Evolutionary conservation across 2,888 invertebrate species (phyloP).

Genomic region (Corbicula japonica): DNA sequence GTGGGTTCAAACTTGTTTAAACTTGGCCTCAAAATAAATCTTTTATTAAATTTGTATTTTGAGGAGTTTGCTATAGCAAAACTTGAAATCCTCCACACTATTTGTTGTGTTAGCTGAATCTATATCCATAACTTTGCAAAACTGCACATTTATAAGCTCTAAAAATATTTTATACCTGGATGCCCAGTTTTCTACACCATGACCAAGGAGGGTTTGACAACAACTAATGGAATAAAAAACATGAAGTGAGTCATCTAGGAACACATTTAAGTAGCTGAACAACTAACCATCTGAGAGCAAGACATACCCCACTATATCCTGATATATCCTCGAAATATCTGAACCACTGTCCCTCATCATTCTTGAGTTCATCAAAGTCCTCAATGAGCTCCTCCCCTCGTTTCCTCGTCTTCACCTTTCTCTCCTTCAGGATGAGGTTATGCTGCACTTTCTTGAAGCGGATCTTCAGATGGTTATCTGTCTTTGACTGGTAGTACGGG

Average conservation of each 20-base stretch:
- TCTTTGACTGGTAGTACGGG: conserved; percentile 90
- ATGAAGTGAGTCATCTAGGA: neutral
- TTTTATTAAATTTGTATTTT: no score
- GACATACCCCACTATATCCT: conserved; percentile 94
- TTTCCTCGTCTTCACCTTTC: conserved; percentile 68
- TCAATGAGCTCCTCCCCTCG: conserved; percentile 81
- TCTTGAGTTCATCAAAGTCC: conserved; percentile 69
- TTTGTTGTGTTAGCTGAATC: no score
- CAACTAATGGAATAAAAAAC: neutral
- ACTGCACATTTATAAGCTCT: no score
- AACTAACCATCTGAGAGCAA: no score
- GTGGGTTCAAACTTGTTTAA: no score
- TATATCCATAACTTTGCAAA: no score
- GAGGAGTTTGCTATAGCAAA: no score
- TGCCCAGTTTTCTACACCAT: no score
- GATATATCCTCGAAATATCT: conserved; percentile 94
- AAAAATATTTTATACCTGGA: no score
- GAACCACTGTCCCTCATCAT: conserved; percentile 87
- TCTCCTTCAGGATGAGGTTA: conserved; percentile 87
- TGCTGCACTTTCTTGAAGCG: conserved; percentile 93
- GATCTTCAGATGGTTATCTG: conserved; percentile 90
- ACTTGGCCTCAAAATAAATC: no score
- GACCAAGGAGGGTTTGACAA: neutral
- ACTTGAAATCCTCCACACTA: no score
- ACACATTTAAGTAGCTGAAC: neutral